Evolutionary conservation across 2,888 invertebrate species (phyloP).

Genomic region (Teinopalpus imperialis): DNA sequence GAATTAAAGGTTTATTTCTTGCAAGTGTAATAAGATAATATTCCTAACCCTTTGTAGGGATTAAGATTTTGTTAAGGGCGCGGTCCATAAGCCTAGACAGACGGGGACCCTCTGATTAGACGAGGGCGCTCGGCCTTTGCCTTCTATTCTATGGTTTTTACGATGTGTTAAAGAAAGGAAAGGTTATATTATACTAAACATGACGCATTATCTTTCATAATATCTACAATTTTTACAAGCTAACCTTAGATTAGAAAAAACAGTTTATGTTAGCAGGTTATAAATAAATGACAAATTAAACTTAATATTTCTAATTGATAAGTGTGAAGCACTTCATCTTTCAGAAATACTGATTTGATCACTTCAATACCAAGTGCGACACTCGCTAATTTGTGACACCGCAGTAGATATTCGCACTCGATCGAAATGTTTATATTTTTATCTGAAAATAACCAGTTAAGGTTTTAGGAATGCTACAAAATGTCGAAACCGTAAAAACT

Average conservation of each 20-base stretch:
- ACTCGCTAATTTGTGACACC: conserved; percentile 10
- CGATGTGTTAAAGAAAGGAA: conserved; percentile 51
- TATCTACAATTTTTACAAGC: too few relatives aligned
- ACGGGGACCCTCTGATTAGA: conserved; percentile 60
- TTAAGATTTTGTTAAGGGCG: conserved; percentile 81
- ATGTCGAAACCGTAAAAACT: too few relatives aligned
- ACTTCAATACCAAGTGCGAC: conserved; percentile 17
- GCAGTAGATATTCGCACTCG: conserved; percentile 2
- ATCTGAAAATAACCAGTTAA: conserved; percentile 17
- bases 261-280: too few relatives aligned
- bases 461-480: conserved; percentile 2
- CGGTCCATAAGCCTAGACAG: conserved; percentile 64
- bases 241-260: too few relatives aligned
- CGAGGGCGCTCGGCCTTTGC: conserved; percentile 50
- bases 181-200: too few relatives aligned
- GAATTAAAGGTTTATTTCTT: conserved; percentile 77
- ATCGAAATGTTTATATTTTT: conserved; percentile 11
- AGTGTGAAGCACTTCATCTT: too few relatives aligned
- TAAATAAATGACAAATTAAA: too few relatives aligned
- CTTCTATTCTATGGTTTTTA: conserved; percentile 74
- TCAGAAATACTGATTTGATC: too few relatives aligned
- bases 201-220: too few relatives aligned
- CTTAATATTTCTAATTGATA: too few relatives aligned
- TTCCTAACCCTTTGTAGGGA: conserved; percentile 80
- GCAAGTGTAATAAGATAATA: conserved; percentile 78